A percentile compares a stretch with the other conserved stretches of the same genome.
phyloP scores from a whole-genome alignment of 2,797 vertebrate species.

The Leptatherina wallacei region DNA sequence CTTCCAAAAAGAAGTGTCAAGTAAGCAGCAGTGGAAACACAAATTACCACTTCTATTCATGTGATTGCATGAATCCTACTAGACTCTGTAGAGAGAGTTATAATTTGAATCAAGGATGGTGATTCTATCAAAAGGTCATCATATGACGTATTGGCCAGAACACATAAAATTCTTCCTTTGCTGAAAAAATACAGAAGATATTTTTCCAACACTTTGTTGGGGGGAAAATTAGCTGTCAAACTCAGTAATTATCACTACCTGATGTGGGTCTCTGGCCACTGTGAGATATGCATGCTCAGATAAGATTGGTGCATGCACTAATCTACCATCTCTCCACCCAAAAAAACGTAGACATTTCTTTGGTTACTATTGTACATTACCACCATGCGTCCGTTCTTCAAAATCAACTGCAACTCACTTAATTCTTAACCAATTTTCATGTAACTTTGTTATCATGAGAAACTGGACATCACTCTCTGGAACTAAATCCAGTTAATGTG shows the following conservation, averaged over 20 bases:
- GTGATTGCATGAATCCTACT: background rate
- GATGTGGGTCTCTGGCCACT: background rate
- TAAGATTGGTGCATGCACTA: background rate
- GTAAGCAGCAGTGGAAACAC: background rate
- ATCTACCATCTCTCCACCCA: background rate
- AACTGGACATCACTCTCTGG: background rate
- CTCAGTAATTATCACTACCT: background rate
- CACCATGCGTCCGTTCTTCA: background rate
- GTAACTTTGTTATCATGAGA: background rate
- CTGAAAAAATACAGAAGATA: background rate
- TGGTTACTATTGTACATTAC: background rate
- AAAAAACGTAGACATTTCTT: background rate
- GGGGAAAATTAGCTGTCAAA: background rate
- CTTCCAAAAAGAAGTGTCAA: background rate
- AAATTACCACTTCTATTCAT: background rate
- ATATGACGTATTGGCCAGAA: background rate
- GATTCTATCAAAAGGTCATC: background rate
- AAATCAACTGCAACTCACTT: background rate
- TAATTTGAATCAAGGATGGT: background rate
- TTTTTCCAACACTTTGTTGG: background rate
- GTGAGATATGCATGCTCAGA: background rate
- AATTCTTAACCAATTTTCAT: background rate
- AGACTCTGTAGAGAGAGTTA: background rate
- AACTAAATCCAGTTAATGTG: slow-evolving; percentile 1
- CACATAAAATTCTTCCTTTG: background rate